A percentile compares a stretch with the other conserved stretches of the same genome.
phyloP scores from a whole-genome alignment of 2,113 vertebrate species.

The Cheilinus undulatus region DNA sequence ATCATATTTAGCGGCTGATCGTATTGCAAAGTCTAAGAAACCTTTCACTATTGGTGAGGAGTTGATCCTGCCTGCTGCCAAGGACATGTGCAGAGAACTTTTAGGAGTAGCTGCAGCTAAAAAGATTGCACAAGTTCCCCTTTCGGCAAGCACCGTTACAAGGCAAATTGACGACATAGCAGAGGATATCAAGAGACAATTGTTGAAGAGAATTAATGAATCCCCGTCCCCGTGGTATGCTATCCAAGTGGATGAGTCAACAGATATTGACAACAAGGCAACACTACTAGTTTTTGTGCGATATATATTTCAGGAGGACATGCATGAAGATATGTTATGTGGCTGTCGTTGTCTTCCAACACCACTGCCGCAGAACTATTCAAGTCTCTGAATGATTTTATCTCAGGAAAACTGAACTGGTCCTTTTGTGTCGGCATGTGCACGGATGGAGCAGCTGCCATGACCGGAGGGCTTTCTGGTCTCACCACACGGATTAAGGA shows the following conservation, averaged over 20 bases:
- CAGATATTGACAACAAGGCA: conserved; percentile 49
- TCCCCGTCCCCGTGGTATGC: conserved; percentile 38
- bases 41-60: conserved; percentile 48
- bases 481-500: conserved; percentile 35
- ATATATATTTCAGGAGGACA: conserved; percentile 50
- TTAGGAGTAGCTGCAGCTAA: conserved; percentile 31
- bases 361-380: conserved; percentile 44
- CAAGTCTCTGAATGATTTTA: conserved; percentile 14
- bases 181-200: conserved; percentile 3
- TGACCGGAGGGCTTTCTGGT: conserved; percentile 37
- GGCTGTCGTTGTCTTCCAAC: conserved; percentile 27
- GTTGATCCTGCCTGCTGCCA: conserved; percentile 34
- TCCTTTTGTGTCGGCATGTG: conserved; percentile 36
- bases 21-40: conserved; percentile 50
- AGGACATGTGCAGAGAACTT: conserved; percentile 30
- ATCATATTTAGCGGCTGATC: conserved; percentile 37
- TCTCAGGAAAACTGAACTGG: conserved; percentile 24
- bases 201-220: conserved; percentile 53
- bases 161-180: conserved; percentile 42
- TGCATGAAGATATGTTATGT: conserved; percentile 39
- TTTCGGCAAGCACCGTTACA: conserved; percentile 46
- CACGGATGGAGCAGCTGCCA: conserved; percentile 37
- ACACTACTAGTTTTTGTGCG: conserved; percentile 45
- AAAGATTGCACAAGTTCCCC: conserved; percentile 37
- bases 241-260: conserved; percentile 39